Evolutionary conservation across 2,113 vertebrate species (phyloP).

Genomic region (Rhinolophus sinicus): DNA sequence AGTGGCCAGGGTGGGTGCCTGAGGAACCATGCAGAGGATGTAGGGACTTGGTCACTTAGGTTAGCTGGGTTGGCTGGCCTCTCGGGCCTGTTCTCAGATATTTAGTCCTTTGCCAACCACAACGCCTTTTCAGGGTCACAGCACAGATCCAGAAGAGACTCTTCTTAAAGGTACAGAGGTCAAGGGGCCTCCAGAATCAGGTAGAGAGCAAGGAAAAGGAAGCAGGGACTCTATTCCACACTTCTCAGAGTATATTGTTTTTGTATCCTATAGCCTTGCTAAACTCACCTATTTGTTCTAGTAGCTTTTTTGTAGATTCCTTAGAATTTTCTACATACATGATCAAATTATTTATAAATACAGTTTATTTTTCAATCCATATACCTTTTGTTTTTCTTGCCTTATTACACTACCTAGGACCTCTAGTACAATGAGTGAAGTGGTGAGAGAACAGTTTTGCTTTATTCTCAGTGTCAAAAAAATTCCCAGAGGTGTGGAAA

Average conservation of each 20-base stretch:
- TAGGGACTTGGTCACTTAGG: neutral
- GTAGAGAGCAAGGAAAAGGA: conserved; percentile 1
- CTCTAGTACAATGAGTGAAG: neutral
- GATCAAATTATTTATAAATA: neutral
- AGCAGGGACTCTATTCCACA: neutral
- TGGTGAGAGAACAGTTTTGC: neutral
- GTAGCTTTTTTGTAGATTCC: neutral
- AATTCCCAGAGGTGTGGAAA: neutral
- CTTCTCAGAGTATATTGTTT: neutral
- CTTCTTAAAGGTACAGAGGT: neutral
- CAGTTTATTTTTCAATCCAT: neutral
- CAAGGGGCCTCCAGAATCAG: neutral
- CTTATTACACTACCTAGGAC: neutral
- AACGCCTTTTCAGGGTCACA: conserved; percentile 24
- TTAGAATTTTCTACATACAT: neutral
- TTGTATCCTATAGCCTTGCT: neutral
- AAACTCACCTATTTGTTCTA: conserved; percentile 15
- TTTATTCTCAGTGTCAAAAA: neutral
- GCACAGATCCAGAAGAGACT: neutral
- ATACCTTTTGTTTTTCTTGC: neutral
- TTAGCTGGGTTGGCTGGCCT: neutral
- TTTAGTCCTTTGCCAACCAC: neutral
- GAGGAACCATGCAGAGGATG: neutral
- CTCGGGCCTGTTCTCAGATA: neutral
- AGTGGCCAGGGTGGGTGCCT: neutral